Percentiles rank a stretch among this genome's conserved stretches.
Conservation (phyloP, 1,140 invertebrate genomes). For the Metaphire vulgaris region DNA sequence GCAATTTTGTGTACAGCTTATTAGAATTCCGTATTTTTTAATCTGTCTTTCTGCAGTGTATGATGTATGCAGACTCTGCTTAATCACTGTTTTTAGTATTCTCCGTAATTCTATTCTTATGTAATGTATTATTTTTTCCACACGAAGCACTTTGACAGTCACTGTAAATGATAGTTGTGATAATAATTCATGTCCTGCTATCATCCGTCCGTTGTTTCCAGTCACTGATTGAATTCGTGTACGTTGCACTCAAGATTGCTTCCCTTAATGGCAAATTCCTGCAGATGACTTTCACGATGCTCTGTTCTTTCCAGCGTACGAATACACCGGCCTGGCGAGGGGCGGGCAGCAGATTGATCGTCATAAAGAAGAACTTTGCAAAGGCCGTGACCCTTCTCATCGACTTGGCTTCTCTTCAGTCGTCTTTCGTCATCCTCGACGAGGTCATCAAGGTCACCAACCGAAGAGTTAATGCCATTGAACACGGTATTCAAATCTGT, state of each 20-base stretch:
- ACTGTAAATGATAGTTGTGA: no score
- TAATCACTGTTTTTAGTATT: no score
- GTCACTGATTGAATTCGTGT: not conserved
- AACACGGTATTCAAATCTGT: no score
- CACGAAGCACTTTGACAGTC: not conserved
- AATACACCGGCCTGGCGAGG: constrained; percentile 82
- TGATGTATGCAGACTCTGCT: no score
- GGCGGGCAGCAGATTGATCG: constrained; percentile 91
- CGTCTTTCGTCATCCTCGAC: constrained; percentile 91
- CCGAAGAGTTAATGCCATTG: constrained; percentile 97
- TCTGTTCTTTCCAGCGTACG: constrained; percentile 22
- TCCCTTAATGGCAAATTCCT: not conserved
- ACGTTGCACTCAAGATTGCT: not conserved
- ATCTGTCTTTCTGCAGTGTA: no score
- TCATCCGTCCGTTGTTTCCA: not conserved
- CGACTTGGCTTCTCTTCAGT: constrained; percentile 89
- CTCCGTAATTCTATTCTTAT: no score
- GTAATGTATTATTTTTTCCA: no score
- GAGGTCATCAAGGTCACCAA: constrained; percentile 97
- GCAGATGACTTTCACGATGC: not conserved
- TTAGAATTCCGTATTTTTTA: no score
- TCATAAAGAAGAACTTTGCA: constrained; percentile 88
- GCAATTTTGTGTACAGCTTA: no score
- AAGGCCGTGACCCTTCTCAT: constrained; percentile 86
- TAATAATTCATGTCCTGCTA: not conserved